Evolutionary conservation across 1,140 invertebrate genomes (phyloP), one percentile per base, ranked within the genome.

Genomic region (Dysdera silvatica): DNA sequence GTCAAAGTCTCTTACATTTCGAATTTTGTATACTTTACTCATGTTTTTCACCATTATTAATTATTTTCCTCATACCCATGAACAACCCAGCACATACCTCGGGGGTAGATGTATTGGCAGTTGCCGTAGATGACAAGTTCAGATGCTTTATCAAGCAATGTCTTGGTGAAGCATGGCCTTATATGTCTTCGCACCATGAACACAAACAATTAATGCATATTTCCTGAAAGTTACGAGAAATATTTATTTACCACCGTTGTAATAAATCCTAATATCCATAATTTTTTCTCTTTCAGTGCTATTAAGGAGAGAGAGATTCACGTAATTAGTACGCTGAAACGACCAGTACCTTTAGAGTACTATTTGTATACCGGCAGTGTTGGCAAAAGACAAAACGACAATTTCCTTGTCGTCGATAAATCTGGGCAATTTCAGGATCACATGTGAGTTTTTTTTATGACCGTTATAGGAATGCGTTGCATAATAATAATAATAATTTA

Each of bases 261-360:
- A 37, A n/a, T 54, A 49, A 52, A 18, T 23, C 16, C n/a, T n/a
- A n/a, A n/a, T n/a, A n/a, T n/a, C n/a, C n/a, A n/a, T 33, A 51
- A 20, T 54, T 71, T 53, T 49, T 37, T 47, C 40, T 71, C 16
- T 37, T 40, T 54, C 20, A 80, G 80, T 18, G 82, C 85, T 58
- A 96, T 89, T 0, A 95, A 97, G 74, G 85, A 89, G 71, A 83
- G 88, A 61, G 95, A 92, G 73, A 93, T 98, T 60, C 95, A 89
- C 74, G 95, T 99, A 0, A 93, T 99, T 32, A 93, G 86, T 62
- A 99, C 96, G 0, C 74, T 83, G 0, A 93, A 97, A 72, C 79
- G 97, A 68, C 96, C 96, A 0, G 92, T 99, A 2, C 96, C 96
- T 0, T 78, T 99, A 26, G 87, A 95, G 72, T 95, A 98, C 79